Evolutionary conservation across 2,797 vertebrate species (phyloP).

Genomic region (Poecilia velifera): DNA sequence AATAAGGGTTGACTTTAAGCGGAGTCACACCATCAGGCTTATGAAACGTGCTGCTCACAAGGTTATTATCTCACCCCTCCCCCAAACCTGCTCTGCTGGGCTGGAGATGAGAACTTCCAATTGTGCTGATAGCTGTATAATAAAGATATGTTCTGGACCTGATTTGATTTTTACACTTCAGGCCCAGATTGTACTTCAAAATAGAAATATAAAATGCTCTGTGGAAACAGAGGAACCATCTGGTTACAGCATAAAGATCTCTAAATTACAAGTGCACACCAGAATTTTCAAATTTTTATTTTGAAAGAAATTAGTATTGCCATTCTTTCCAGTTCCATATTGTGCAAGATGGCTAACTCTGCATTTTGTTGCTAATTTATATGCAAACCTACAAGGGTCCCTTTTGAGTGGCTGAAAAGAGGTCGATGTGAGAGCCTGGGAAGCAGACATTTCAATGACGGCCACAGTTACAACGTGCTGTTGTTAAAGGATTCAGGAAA

Average conservation of each 20-base stretch:
- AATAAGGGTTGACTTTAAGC: constrained; percentile 4
- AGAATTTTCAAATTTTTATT: neutral
- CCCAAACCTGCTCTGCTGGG: neutral
- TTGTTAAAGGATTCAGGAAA: neutral
- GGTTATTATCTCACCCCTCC: neutral
- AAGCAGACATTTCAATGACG: too few relatives aligned
- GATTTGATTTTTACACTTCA: neutral
- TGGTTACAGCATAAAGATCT: too few relatives aligned
- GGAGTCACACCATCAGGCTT: constrained; percentile 1
- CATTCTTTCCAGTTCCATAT: neutral
- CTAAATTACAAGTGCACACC: too few relatives aligned
- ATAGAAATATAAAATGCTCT: neutral
- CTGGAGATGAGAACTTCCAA: neutral
- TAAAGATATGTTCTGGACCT: neutral
- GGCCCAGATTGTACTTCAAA: neutral
- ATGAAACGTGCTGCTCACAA: neutral
- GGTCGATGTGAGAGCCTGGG: neutral
- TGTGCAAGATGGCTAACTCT: neutral
- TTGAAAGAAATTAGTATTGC: neutral
- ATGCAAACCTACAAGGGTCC: neutral
- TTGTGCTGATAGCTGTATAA: neutral
- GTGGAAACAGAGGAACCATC: neutral
- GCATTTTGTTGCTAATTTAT: neutral
- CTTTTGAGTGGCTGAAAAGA: neutral
- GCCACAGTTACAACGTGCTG: too few relatives aligned